Evolutionary conservation across 2,888 invertebrate species (phyloP), one percentile per base, ranked within the genome.

Genomic region (Stenchaetothrips biformis): DNA sequence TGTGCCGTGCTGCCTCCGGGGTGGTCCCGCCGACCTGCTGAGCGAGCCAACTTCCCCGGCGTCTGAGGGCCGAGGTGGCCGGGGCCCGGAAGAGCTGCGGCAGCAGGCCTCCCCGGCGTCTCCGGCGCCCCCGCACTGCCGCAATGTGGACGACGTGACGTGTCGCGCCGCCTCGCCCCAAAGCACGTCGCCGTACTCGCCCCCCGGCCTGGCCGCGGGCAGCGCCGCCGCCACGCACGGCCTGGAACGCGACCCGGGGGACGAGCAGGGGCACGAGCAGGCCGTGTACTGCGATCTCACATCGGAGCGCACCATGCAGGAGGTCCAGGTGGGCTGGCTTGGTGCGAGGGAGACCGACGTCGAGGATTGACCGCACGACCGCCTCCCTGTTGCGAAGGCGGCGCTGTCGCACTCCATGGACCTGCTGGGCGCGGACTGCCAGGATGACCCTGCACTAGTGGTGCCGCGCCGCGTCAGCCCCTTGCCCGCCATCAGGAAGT

Each of bases 281-380:
- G 21, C 21, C 67, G n/a, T 21, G 67, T 67, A 67, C 67, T 67
- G 67, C 67, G 67, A 67, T 21, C 67, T 67, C 7, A 67, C 67
- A n/a, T 67, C 67, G 21, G 67, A 67, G 67, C n/a, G 9, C 21
- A 67, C 67, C 67, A 67, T 67, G 18, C 67, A 67, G 67, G 67
- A 67, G 21, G 67, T 67, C 9, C 21, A 67, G 67, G 67, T 67
- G n/a, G 67, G 67, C n/a, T 67, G 21, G 21, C 21, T 53, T 9
- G 16, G 59, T 7, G 53, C 53, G 53, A 16, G 53, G 13, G 53
- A 2, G 53, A 53, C 53, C 2, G 13, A 53, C 6, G 53, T 13
- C 37, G 37, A 59, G 16, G 13, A 6, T 18, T 13, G 18, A 37
- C 37, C 37, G n/a, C n/a, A 18, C 8, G 53, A 53, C 53, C 6